Evolutionary conservation across 2,797 vertebrate species (phyloP), one percentile per base, ranked within the genome.

Genomic region (Diglossa cyanea): DNA sequence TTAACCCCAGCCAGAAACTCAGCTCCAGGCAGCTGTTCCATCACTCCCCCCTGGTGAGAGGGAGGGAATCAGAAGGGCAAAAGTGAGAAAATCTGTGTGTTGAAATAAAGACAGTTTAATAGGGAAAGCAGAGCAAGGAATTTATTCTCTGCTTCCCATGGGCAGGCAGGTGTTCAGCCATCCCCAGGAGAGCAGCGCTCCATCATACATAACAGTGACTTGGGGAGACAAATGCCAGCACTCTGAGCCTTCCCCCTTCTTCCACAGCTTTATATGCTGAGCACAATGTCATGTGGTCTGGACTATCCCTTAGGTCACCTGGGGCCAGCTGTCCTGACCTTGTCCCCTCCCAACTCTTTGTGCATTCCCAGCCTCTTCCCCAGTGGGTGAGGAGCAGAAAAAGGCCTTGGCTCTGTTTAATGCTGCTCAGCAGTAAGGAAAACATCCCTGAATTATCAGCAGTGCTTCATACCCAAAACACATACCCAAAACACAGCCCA

Each of bases 141-240:
- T 77, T 71, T 9, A 47, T 53, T 51, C 31, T 23, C 24, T 25
- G 2, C 8, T 58, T 83, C 65, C 39, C 58, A 24, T 20, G 25
- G n/a, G 44, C 12, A 70, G 44, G 30, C 50, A 57, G 50, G 63
- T 71, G 44, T 77, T 83, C 51, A 58, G 72, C 10, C 45, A 47
- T 10, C 4, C 44, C 30, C 65, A 28, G 39, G 51, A 71, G 33
- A 71, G 30, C 45, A 40, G 14, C 12, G 58, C 44, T 71, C n/a
- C 58, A 21, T 19, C 57, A 26, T 6, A n/a, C 17, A 1, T 11
- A 23, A 31, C 1, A 0, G 33, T 13, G 72, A 45, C 39, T 40
- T 20, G 33, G 45, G 51, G 31, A 58, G 39, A 23, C 6, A 51
- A 70, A 83, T 2, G 2, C 28, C 50, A 26, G 31, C n/a, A 26